Percentiles rank a stretch among this genome's conserved stretches.
phyloP scores from a whole-genome alignment of 2,888 invertebrate species.

The Caenorhabditis sulstoni region DNA sequence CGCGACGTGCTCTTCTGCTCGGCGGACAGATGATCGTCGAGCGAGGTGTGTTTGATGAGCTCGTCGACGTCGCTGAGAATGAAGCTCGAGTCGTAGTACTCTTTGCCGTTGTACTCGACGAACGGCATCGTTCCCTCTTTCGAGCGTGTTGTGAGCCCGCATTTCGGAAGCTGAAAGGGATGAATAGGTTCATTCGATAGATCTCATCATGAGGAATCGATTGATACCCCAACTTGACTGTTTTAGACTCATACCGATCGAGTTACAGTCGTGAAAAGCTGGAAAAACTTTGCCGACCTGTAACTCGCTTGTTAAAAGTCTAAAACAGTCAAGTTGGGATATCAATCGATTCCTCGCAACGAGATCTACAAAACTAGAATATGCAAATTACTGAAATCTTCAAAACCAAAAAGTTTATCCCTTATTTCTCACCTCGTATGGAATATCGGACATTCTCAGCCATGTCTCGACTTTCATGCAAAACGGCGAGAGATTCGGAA shows the following conservation, averaged over 20 bases:
- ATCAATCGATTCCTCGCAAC: too few species aligned
- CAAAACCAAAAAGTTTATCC: background rate
- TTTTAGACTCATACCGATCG: background rate
- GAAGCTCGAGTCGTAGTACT: conserved; percentile 92
- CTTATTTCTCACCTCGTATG: conserved; percentile 88
- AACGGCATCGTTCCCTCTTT: conserved; percentile 94
- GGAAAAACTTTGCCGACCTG: background rate
- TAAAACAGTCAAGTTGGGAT: too few species aligned
- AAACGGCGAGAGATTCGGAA: conserved; percentile 93
- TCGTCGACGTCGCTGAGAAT: conserved; percentile 84
- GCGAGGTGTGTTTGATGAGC: conserved; percentile 28
- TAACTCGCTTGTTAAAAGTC: too few species aligned
- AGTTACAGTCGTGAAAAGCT: too few species aligned
- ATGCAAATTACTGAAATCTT: background rate
- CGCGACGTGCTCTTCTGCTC: conserved; percentile 92
- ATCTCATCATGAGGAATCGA: too few species aligned
- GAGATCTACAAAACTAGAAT: background rate
- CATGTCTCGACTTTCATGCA: conserved; percentile 97
- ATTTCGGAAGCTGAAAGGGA: conserved; percentile 33
- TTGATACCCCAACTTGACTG: too few species aligned
- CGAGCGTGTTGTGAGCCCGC: conserved; percentile 44
- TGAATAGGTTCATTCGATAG: too few species aligned
- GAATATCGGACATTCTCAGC: conserved; percentile 91
- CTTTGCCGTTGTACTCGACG: conserved; percentile 93
- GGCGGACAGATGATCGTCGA: conserved; percentile 87